Evolutionary conservation across 2,888 invertebrate genomes (phyloP).

Genomic region (Rotaria sp.): DNA sequence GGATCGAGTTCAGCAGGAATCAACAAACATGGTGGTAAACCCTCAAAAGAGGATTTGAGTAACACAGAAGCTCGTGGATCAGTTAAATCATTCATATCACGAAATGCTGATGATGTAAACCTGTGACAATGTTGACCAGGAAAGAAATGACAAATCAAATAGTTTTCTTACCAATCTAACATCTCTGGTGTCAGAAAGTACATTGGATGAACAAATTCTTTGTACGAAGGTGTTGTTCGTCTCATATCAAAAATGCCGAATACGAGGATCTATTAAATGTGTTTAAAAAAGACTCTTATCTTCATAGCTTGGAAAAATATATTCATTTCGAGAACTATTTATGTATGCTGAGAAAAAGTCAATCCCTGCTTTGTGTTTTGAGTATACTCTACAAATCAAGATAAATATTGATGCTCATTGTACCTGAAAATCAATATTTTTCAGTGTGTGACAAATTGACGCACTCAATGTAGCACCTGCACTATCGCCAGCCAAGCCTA

Average conservation of each 20-base stretch:
- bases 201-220: conserved; percentile 40
- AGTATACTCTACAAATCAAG: not conserved
- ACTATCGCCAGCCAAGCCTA: conserved; percentile 48
- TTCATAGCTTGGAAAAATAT: too few relatives aligned
- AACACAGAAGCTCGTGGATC: conserved; percentile 42
- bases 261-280: not conserved
- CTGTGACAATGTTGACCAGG: not conserved
- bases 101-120: not conserved
- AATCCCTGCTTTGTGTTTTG: not conserved
- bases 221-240: conserved; percentile 30
- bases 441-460: conserved; percentile 46
- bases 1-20: conserved; percentile 49
- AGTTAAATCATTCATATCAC: not conserved
- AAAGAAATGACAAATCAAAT: conserved; percentile 41
- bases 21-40: conserved; percentile 47
- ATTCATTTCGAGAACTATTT: too few relatives aligned
- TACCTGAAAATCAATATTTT: conserved; percentile 47
- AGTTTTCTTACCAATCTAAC: conserved; percentile 39
- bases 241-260: not conserved
- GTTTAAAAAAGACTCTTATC: too few relatives aligned
- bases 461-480: conserved; percentile 47
- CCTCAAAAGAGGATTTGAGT: conserved; percentile 44
- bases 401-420: conserved; percentile 12
- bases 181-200: conserved; percentile 27
- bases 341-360: too few relatives aligned